These are phyloP conservation scores for Cromileptes altivelis DNA, from an alignment of 2,113 vertebrate species.

Conservation along the genomic window DNA sequence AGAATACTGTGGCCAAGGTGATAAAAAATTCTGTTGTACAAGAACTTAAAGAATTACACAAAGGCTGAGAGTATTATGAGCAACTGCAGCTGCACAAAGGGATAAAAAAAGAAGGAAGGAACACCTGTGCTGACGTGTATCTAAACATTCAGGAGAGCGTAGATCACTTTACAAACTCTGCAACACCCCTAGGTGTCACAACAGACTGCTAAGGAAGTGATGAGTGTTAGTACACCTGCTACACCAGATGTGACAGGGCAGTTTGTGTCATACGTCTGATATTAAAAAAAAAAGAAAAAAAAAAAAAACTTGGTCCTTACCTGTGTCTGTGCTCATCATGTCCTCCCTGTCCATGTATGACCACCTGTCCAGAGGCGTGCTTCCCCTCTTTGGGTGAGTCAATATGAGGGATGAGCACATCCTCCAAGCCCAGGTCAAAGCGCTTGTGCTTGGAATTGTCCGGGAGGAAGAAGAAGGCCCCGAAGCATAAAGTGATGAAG, in stretches of 20 bases:
- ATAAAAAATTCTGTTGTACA: slow-evolving; percentile 26
- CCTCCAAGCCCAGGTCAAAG: slow-evolving; percentile 97
- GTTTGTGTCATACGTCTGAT: background rate
- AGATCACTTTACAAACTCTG: slow-evolving; percentile 6
- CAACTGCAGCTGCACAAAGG: slow-evolving; percentile 15
- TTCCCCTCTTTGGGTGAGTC: slow-evolving; percentile 92
- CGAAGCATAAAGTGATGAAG: slow-evolving; percentile 99
- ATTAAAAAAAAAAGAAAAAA: no score
- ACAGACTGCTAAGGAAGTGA: background rate
- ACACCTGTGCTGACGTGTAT: slow-evolving; percentile 28
- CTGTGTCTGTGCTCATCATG: slow-evolving; percentile 95
- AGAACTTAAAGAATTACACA: slow-evolving; percentile 20
- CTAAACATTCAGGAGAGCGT: background rate
- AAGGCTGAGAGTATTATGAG: background rate
- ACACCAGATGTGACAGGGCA: background rate
- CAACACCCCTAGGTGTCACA: slow-evolving; percentile 4
- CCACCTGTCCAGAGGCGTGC: slow-evolving; percentile 87
- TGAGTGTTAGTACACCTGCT: background rate
- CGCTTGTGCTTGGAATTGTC: slow-evolving; percentile 99
- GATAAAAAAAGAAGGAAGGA: background rate
- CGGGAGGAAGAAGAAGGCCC: slow-evolving; percentile 98
- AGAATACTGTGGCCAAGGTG: slow-evolving; percentile 13
- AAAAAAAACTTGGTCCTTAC: slow-evolving; percentile 75
- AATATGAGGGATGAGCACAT: slow-evolving; percentile 97
- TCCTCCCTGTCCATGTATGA: slow-evolving; percentile 93